These are phyloP conservation scores for Lepus townsendii DNA, from an alignment of 2,797 vertebrate genomes.

Conservation along the genomic window DNA sequence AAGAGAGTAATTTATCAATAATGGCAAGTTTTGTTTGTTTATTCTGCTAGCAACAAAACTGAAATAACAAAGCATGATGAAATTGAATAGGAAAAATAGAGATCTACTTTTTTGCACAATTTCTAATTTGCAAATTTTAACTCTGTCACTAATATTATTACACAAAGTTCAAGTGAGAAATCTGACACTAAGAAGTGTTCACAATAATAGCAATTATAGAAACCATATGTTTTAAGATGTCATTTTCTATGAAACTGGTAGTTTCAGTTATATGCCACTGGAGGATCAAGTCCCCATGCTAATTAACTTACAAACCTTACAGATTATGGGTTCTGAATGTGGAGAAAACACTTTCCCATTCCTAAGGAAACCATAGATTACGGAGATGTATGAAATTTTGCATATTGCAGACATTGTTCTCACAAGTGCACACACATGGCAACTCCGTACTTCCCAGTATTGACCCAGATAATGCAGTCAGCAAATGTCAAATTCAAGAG, in stretches of 20 bases:
- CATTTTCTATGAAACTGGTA: not conserved
- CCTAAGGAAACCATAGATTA: not conserved
- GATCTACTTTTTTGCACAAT: not conserved
- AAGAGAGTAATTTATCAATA: not conserved
- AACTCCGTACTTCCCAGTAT: not conserved
- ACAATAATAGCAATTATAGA: constrained; percentile 24
- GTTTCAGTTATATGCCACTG: not conserved
- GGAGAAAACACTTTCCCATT: not conserved
- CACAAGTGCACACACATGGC: not conserved
- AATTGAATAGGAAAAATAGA: constrained; percentile 1
- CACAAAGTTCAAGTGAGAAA: not conserved
- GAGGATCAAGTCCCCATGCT: not conserved
- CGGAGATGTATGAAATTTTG: not conserved
- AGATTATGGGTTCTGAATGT: not conserved
- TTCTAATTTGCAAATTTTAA: not conserved
- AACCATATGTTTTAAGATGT: not conserved
- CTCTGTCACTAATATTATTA: not conserved
- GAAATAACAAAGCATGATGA: not conserved
- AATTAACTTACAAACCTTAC: not conserved
- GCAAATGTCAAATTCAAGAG: not conserved
- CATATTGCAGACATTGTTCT: not conserved
- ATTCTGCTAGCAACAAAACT: not conserved
- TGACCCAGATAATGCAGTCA: not conserved
- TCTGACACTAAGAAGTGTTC: not conserved
- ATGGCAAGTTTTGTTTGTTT: not conserved